A percentile compares a stretch with the other conserved stretches of the same genome.
Conservation (phyloP, 2,888 invertebrate genomes). For the Leucoma salicis region DNA sequence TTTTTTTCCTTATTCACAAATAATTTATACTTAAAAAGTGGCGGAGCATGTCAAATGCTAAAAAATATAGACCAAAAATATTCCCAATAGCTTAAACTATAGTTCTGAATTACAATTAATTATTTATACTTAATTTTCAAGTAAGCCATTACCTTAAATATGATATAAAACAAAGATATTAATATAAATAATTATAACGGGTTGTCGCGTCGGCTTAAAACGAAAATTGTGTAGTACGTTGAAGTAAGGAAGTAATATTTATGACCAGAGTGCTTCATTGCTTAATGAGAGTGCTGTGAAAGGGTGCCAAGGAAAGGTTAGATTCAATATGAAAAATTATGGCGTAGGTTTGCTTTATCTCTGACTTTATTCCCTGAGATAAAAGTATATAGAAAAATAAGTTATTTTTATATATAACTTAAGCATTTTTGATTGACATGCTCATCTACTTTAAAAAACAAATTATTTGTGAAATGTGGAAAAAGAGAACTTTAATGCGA, state of each 20-base stretch:
- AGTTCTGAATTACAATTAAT: background rate
- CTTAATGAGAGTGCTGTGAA: conserved; percentile 44
- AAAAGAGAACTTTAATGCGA: too few species aligned
- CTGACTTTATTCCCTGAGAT: too few species aligned
- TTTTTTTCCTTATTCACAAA: too few species aligned
- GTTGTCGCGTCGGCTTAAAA: conserved; percentile 68
- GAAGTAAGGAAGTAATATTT: conserved; percentile 77
- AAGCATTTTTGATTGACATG: too few species aligned
- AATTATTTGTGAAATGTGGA: too few species aligned
- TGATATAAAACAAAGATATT: conserved; percentile 27
- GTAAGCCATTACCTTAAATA: conserved; percentile 11
- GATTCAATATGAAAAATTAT: conserved; percentile 1
- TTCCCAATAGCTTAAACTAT: too few species aligned
- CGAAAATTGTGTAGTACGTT: conserved; percentile 74
- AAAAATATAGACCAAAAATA: too few species aligned
- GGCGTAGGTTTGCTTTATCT: background rate
- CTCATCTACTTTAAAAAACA: too few species aligned
- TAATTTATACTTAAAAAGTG: too few species aligned
- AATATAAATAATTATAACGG: conserved; percentile 71
- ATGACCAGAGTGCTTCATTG: conserved; percentile 51
- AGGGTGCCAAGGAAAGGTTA: conserved; percentile 14
- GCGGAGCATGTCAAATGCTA: too few species aligned
- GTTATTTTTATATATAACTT: too few species aligned
- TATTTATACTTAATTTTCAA: background rate
- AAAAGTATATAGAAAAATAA: too few species aligned